Percentiles rank a stretch among this genome's conserved stretches.
phyloP scores from a whole-genome alignment of 2,113 vertebrate genomes.

The Toxotes chatareus region DNA sequence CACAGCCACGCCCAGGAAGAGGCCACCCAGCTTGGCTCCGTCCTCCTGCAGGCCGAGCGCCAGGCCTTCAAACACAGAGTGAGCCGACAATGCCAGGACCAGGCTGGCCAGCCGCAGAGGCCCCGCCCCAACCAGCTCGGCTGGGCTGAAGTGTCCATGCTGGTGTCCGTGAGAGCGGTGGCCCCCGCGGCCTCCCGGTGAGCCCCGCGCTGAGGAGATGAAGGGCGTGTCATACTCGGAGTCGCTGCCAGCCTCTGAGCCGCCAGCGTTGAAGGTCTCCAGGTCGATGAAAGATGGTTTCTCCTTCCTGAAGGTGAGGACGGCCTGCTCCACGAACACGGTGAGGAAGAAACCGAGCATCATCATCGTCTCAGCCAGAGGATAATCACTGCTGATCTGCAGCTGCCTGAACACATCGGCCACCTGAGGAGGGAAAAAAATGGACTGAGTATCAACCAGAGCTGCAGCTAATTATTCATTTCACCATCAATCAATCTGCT shows the following conservation, averaged over 20 bases:
- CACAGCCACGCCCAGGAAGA: slow-evolving; percentile 91
- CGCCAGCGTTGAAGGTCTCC: slow-evolving; percentile 92
- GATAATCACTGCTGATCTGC: slow-evolving; percentile 87
- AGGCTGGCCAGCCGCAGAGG: slow-evolving; percentile 89
- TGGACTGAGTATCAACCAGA: not conserved
- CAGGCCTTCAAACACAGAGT: slow-evolving; percentile 93
- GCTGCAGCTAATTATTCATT: too few relatives aligned
- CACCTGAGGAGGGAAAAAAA: slow-evolving; percentile 79
- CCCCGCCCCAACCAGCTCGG: slow-evolving; percentile 81
- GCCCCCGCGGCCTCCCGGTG: not conserved
- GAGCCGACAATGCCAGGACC: slow-evolving; percentile 89
- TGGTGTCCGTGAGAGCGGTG: slow-evolving; percentile 58
- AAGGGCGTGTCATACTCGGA: slow-evolving; percentile 94
- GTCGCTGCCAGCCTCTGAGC: slow-evolving; percentile 92
- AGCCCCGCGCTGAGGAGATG: slow-evolving; percentile 70
- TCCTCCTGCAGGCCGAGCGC: slow-evolving; percentile 94
- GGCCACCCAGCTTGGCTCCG: slow-evolving; percentile 80
- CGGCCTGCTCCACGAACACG: slow-evolving; percentile 91
- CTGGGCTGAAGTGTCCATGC: slow-evolving; percentile 80
- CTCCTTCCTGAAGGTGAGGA: slow-evolving; percentile 91
- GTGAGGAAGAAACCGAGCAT: slow-evolving; percentile 93
- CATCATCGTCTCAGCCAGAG: slow-evolving; percentile 92
- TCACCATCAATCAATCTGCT: too few relatives aligned
- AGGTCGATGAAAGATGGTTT: slow-evolving; percentile 93
- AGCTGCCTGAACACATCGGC: slow-evolving; percentile 81